Evolutionary conservation across 2,888 invertebrate genomes (phyloP), one percentile per base, ranked within the genome.

Genomic region (Cerastis rubricosa): DNA sequence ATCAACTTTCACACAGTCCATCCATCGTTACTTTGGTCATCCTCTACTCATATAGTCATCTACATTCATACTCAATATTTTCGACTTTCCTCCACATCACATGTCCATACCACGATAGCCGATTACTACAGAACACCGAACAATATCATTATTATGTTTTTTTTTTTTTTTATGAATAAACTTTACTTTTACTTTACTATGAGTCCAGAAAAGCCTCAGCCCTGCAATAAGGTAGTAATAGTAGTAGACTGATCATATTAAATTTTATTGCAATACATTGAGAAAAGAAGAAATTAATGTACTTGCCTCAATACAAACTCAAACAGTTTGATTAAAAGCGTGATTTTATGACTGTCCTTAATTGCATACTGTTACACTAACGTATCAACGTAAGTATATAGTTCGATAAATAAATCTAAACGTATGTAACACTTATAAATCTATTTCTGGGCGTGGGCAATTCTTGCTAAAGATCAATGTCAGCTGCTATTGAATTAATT

Each of bases 391-490:
- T 85, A 83, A 70, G 43, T 83, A 85, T 77, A 76, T 25, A 66
- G 1, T 69, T 72, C 43, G 74, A 29, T 67, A 74, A 82, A 77
- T 76, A 85, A 81, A 72, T 85, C 47, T 85, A 68, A 85, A 68
- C 69, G 49, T 77, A 67, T 83, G 78, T 85, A 85, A 81, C 68
- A 71, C 68, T n/a, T 69, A 71, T 71, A 72, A 68, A 83, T 76
- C 47, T 77, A 78, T 54, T 71, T 79, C 35, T 79, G 70, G 84
- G 84, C 81, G 84, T 81, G 88, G 78, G 78, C 51, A 73, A 75
- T 57, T 59, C 79, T 82, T 49, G 81, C 83, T 71, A 81, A 86
- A 86, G 88, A 89, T 89, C 89, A 89, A 89, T 89, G 89, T 79
- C 89, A 71, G 66, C 75, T 64, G 43, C 0, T 35, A 29, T 57